Base-by-base conservation (phyloP, 2,797 vertebrate species). In the Cygnus olor region DNA sequence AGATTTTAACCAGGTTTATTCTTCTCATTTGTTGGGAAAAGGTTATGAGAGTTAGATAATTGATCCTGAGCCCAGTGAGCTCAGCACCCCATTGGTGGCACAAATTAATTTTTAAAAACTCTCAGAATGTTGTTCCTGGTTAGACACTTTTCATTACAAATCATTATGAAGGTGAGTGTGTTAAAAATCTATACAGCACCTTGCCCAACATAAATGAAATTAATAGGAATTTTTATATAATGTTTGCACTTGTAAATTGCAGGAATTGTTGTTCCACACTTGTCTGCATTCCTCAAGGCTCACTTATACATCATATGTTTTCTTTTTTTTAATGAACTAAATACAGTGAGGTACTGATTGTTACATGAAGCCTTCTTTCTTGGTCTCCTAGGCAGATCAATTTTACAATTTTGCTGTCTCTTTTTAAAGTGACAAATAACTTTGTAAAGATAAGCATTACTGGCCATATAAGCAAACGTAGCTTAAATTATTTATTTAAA, bases 251-350 rank as follows among this genome's bases (percentile, higher is more conserved):
- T 34, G 8, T 44, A 61, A 90, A 68, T 57, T 49, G 28, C 15
- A 34, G 22, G 8, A 65, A 78, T 68, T 42, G 1, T 3, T 49
- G 4, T 90, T 54, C 27, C 4, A 53, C 18, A 20, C 3, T 61
- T 81, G 11, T 14, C 5, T 58, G 12, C 61, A 10, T n/a, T 86
- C 25, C 28, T 90, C 28, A 89, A 82, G 5, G 9, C 11, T 84
- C 61, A n/a, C 19, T 32, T 38, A 11, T 14, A 45, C 17, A 11
- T 47, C 9, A 9, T 18, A 22, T 1, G 25, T 54, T 8, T 0
- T 0, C 8, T 63, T 74, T 61, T 82, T 65, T 82, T 32, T 21
- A 4, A 63, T 28, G 4, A 51, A 38, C 22, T 61, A 27, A 24
- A 5, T 34, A 8, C 45, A 42, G 16, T 24, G 34, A 32, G 71